Base-by-base conservation (phyloP, 1,140 invertebrate species). In the Papilio dardanus region DNA sequence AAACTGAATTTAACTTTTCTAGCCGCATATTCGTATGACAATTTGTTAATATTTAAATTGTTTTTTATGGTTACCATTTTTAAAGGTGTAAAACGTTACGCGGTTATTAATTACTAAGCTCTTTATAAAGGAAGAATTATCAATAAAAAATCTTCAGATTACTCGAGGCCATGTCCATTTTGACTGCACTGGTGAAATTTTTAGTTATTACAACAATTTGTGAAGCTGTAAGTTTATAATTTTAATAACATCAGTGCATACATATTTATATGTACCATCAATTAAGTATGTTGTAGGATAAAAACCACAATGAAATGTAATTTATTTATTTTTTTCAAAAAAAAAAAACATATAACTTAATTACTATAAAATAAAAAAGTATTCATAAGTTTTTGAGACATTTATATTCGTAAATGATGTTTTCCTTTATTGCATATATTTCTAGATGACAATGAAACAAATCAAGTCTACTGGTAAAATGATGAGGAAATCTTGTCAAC, bases 371-470 rank as follows among this genome's bases (percentile, higher is more conserved):
- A 37, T 3, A 8, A 37, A 5, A 2, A 37, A 37, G 35, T 37
- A 37, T 37, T 1, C 35, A 8, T 37, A 4, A 46, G 42, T 46
- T 14, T 1, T 42, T 42, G 2, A 16, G 14, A 46, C 14, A 42
- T 16, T 6, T 46, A n/a, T n/a, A 6, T n/a, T 46, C n/a, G n/a
- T 46, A 46, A 6, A 5, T 46, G 42, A 46, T 14, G 14, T n/a
- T n/a, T 16, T 16, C 3, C 1, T 46, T 46, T n/a, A 46, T 28
- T 58, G 24, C 3, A 24, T 28, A 28, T 3, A 30, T 33, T 86
- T 84, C 66, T 78, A 92, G 90, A 91, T 92, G 91, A 91, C 91
- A 30, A 90, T 91, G 89, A 91, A 92, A 77, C 91, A 92, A 80
- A 84, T 92, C 62, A 91, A 75, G 77, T 86, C 86, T 21, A 89